These are phyloP conservation scores for Liparis tanakae DNA, from an alignment of 2,797 vertebrate species.

Conservation along the genomic window DNA sequence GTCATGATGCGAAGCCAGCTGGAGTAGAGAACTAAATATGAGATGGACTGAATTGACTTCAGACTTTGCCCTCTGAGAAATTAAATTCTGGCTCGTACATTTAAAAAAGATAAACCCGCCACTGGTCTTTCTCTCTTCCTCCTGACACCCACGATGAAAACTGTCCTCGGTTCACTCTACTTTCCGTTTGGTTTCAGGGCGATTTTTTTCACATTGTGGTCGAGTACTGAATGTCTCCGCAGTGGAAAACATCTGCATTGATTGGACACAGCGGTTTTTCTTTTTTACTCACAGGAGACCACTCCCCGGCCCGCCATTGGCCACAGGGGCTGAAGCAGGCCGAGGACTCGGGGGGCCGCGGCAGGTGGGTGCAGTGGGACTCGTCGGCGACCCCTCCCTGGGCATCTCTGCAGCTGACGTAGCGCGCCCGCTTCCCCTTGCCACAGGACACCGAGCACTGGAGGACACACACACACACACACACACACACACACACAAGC, in stretches of 20 bases:
- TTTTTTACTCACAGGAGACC: conserved; percentile 90
- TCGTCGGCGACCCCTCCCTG: conserved; percentile 90
- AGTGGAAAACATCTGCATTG: conserved; percentile 47
- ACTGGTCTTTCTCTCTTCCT: not conserved
- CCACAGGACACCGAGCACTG: conserved; percentile 96
- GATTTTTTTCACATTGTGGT: conserved; percentile 21
- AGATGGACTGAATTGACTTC: conserved; percentile 24
- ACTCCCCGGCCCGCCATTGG: conserved; percentile 92
- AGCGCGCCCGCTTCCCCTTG: conserved; percentile 89
- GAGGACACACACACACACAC: conserved; percentile 6
- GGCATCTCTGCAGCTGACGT: conserved; percentile 93
- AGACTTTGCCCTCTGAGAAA: conserved; percentile 19
- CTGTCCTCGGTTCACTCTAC: not conserved
- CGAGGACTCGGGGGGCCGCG: conserved; percentile 88
- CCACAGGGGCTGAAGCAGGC: conserved; percentile 92
- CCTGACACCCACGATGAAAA: conserved; percentile 23
- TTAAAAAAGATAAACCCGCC: not conserved
- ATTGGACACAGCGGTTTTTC: conserved; percentile 44
- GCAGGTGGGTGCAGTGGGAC: conserved; percentile 86
- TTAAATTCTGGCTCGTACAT: not conserved
- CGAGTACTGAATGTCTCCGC: conserved; percentile 16
- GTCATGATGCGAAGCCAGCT: conserved; percentile 14
- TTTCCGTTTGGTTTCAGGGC: conserved; percentile 18
- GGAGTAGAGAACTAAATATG: conserved; percentile 28
- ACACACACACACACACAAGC: conserved; percentile 16